Base-by-base conservation (phyloP, 2,113 vertebrate genomes). In the Pleuronectes platessa region DNA sequence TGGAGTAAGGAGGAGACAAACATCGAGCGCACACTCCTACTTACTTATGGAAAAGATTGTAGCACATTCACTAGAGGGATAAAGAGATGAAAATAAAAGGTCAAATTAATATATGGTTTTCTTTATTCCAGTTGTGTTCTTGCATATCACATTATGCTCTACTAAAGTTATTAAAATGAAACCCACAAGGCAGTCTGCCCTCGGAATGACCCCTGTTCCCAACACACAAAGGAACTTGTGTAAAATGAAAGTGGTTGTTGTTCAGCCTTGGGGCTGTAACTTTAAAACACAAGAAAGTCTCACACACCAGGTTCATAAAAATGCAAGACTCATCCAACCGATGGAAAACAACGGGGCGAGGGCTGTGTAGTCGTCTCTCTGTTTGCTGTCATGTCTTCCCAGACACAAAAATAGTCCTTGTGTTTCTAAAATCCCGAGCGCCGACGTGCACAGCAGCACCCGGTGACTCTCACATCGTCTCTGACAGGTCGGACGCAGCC, bases 101-200 rank as follows among this genome's bases (percentile, higher is more conserved):
- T 51, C 3, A 7, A 51, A 17, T 18, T 18, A 51, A 51, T 51
- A 17, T 7, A 51, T 20, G 17, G 5, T 51, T 51, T 5, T 17
- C 5, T 51, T 51, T 31, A 18, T 51, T 42, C 40, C 40, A 42
- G 11, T 11, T 42, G 40, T 42, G 12, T 13, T 13, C 12, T 42
- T 42, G 40, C 40, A 42, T 13, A 42, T 42, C 40, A 42, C 40
- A 72, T 71, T 81, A 68, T 56, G 53, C 74, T 83, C 60, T 40
- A 76, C 79, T 74, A 86, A 67, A 78, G 62, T 26, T 80, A 31
- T 51, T 17, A 51, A 71, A 76, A 66, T 61, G 21, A 78, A 80
- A 69, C 35, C 61, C 10, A 14, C n/a, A 21, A 23, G 54, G 35
- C 58, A 1, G 27, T 56, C 58, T 66, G 11, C n/a, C 24, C 37